Evolutionary conservation across 2,113 vertebrate species (phyloP).

Genomic region (Cheirogaleus medius): DNA sequence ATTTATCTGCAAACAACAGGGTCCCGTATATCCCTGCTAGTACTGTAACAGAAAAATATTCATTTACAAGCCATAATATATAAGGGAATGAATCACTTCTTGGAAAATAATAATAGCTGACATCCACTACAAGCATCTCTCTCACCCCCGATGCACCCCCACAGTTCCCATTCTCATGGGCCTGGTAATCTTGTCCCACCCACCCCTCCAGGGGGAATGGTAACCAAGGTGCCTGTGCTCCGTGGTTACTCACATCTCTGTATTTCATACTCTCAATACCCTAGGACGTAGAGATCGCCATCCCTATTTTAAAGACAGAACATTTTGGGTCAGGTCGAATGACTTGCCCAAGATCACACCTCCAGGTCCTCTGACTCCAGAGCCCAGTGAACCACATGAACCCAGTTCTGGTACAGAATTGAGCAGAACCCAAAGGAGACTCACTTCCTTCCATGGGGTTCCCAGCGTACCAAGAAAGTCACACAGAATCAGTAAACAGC

Average conservation of each 20-base stretch:
- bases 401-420: neutral
- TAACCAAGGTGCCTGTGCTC: rapidly evolving
- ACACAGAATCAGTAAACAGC: neutral
- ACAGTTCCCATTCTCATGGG: neutral
- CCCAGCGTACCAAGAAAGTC: neutral
- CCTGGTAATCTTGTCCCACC: neutral
- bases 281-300: neutral
- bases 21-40: neutral
- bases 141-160: rapidly evolving
- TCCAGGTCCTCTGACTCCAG: neutral
- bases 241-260: neutral
- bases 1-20: neutral
- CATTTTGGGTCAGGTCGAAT: neutral
- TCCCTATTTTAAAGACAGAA: neutral
- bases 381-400: neutral
- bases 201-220: neutral
- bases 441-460: neutral
- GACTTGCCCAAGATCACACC: neutral
- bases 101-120: neutral
- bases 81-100: neutral
- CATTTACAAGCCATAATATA: neutral
- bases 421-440: neutral
- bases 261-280: too few relatives aligned
- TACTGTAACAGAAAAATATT: neutral
- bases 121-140: neutral